Percentiles rank a stretch among this genome's conserved stretches.
phyloP scores from a whole-genome alignment of 2,888 invertebrate genomes.

The Adela reaumurella region DNA sequence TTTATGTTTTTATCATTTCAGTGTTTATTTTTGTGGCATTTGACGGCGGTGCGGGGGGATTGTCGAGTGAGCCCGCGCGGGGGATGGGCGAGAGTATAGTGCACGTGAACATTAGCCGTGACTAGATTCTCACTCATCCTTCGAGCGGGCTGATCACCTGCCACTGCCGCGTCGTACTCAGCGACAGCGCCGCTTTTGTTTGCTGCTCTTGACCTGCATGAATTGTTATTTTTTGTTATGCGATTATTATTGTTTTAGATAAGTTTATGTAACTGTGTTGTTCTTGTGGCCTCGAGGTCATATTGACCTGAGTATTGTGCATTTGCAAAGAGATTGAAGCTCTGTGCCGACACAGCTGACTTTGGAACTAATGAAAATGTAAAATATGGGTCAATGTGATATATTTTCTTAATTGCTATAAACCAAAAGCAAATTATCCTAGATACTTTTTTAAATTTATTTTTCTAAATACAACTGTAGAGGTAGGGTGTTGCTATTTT shows the following conservation, averaged over 20 bases:
- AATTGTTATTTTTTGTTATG: slow-evolving; percentile 8
- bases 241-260: slow-evolving; percentile 1
- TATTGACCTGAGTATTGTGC: too few species aligned
- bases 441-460: too few species aligned
- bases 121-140: slow-evolving; percentile 68
- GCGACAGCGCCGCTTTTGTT: slow-evolving; percentile 17
- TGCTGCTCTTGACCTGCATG: slow-evolving; percentile 13
- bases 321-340: too few species aligned
- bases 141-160: slow-evolving; percentile 20
- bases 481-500: too few species aligned
- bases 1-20: slow-evolving; percentile 17
- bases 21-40: slow-evolving; percentile 10
- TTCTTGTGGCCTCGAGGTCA: too few species aligned
- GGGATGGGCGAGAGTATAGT: slow-evolving; percentile 57
- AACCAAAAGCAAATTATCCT: too few species aligned
- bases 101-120: slow-evolving; percentile 48
- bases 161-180: slow-evolving; percentile 31
- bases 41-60: slow-evolving; percentile 19
- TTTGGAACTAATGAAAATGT: too few species aligned
- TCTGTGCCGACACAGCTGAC: too few species aligned
- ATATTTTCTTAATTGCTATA: too few species aligned
- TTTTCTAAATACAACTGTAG: too few species aligned
- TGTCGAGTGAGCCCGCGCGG: slow-evolving; percentile 20
- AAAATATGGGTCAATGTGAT: too few species aligned
- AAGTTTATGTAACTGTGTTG: background rate